Conservation (phyloP, 2,113 vertebrate species). For the Seriola rivoliana region DNA sequence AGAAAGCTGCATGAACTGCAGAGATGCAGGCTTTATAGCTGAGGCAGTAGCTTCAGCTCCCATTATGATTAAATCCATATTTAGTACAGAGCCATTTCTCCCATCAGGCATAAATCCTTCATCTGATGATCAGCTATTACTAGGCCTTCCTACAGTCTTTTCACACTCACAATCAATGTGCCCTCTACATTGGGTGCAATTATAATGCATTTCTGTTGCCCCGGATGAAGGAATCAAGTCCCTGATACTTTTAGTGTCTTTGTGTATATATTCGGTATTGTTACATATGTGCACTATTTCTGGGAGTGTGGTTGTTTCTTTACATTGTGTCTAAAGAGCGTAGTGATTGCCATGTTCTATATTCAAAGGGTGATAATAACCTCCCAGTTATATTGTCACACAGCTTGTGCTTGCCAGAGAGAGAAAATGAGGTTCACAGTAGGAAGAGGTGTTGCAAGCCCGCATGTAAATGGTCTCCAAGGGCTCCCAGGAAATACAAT, state of each 20-base stretch:
- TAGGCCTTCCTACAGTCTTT: constrained; percentile 24
- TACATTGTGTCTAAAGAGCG: not conserved
- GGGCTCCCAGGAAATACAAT: constrained; percentile 5
- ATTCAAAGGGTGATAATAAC: constrained; percentile 41
- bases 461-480: constrained; percentile 26
- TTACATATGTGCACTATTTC: constrained; percentile 10
- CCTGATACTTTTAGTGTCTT: constrained; percentile 6
- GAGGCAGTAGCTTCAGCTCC: constrained; percentile 1
- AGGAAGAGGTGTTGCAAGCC: not conserved
- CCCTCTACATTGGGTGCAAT: constrained; percentile 23
- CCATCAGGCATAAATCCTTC: constrained; percentile 37
- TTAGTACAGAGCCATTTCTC: constrained; percentile 30
- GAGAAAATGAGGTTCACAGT: constrained; percentile 19
- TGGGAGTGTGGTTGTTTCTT: constrained; percentile 8
- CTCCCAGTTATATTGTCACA: not conserved
- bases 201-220: constrained; percentile 17
- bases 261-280: constrained; percentile 12
- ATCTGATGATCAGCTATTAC: constrained; percentile 38
- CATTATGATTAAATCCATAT: constrained; percentile 40
- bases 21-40: not conserved
- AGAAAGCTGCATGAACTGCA: not conserved
- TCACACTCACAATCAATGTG: constrained; percentile 32
- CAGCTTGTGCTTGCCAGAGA: constrained; percentile 18
- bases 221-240: constrained; percentile 30
- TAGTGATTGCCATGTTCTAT: constrained; percentile 18